Evolutionary conservation across 2,888 invertebrate genomes (phyloP).

Genomic region (Uloborus plumipes): DNA sequence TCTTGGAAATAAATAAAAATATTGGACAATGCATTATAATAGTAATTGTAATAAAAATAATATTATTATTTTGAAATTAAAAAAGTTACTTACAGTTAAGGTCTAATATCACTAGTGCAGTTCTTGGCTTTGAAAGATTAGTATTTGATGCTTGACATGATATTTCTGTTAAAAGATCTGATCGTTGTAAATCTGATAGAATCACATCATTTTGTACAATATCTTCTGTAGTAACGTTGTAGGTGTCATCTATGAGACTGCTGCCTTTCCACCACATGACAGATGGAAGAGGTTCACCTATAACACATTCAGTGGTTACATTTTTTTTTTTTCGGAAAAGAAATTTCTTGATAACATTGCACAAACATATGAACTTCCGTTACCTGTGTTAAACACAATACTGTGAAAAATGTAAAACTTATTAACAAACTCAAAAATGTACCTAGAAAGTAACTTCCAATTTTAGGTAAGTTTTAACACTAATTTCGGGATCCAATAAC

Average conservation of each 20-base stretch:
- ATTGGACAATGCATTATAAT: too few relatives aligned
- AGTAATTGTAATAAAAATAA: too few relatives aligned
- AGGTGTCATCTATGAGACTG: slow-evolving; percentile 62
- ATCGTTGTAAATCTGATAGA: slow-evolving; percentile 56
- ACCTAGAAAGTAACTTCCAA: too few relatives aligned
- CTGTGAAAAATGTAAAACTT: too few relatives aligned
- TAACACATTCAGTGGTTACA: not conserved
- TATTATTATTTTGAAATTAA: not conserved
- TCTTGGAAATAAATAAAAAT: too few relatives aligned
- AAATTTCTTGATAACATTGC: too few relatives aligned
- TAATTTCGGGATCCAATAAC: too few relatives aligned
- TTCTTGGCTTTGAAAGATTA: slow-evolving; percentile 63
- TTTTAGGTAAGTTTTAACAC: too few relatives aligned
- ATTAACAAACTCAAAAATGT: too few relatives aligned
- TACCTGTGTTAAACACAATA: too few relatives aligned
- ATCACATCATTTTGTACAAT: slow-evolving; percentile 62
- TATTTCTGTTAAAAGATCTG: slow-evolving; percentile 59
- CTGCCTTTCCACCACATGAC: slow-evolving; percentile 63
- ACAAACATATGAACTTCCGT: too few relatives aligned
- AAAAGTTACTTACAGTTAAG: slow-evolving; percentile 66
- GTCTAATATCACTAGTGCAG: slow-evolving; percentile 63
- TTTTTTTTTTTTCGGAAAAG: too few relatives aligned
- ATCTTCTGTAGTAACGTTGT: slow-evolving; percentile 59
- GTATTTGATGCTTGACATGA: slow-evolving; percentile 66
- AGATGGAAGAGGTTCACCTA: slow-evolving; percentile 65